Base-by-base conservation (phyloP, 2,888 invertebrate species). In the Siphonodentalium dalli region DNA sequence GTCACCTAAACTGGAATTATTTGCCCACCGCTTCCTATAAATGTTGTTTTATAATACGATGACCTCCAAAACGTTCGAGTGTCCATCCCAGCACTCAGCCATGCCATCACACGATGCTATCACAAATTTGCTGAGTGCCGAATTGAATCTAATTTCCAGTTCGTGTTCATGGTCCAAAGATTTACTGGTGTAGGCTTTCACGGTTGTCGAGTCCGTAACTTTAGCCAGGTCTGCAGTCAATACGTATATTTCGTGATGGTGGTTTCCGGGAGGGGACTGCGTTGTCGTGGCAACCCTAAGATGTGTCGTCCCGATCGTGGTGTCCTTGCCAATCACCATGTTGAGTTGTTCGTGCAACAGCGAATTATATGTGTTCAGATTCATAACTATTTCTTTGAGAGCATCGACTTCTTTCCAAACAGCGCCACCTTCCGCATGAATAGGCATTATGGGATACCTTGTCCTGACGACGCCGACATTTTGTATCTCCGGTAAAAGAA, bases 321-420 rank as follows among this genome's bases (percentile, higher is more conserved):
- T n/a, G n/a, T n/a, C n/a, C n/a, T n/a, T n/a, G n/a, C n/a, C n/a
- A n/a, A n/a, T n/a, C n/a, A n/a, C n/a, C n/a, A n/a, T n/a, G n/a
- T n/a, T n/a, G n/a, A n/a, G n/a, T n/a, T n/a, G n/a, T n/a, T n/a
- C n/a, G n/a, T n/a, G n/a, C n/a, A n/a, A n/a, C n/a, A n/a, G n/a
- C n/a, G n/a, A n/a, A n/a, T n/a, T n/a, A n/a, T 51, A 54, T 8
- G 23, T 23, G 13, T 57, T 49, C 61, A 64, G 54, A 49, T 66
- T 44, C 56, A 63, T 66, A 23, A 58, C 42, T 8, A 65, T 51
- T 20, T 64, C 63, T 39, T 65, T 61, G 9, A 65, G 42, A 4
- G 64, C 65, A 20, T 63, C 54, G 29, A 75, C 27, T 41, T 74
- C 72, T 41, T 73, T 72, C 63, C 66, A 71, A 13, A 61, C 49